Conservation (phyloP, 2,797 vertebrate genomes). For the Remorina albescens region DNA sequence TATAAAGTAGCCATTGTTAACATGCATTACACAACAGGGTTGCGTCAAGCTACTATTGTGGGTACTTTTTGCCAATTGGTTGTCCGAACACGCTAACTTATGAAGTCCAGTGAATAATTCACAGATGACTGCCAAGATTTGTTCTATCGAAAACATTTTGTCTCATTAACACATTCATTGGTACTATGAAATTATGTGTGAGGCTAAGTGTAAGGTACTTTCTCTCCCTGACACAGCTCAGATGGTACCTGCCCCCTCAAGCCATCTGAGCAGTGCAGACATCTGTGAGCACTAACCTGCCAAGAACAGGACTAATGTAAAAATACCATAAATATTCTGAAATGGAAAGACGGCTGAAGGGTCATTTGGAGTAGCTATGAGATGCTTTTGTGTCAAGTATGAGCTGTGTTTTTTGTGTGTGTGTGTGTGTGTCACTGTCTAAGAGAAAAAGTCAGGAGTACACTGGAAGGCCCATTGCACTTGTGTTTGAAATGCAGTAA, state of each 20-base stretch:
- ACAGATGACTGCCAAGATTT: slow-evolving; percentile 76
- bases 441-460: slow-evolving; percentile 62
- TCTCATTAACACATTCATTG: slow-evolving; percentile 82
- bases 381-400: slow-evolving; percentile 66
- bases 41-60: slow-evolving; percentile 55
- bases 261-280: slow-evolving; percentile 85
- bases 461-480: slow-evolving; percentile 43
- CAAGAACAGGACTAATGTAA: slow-evolving; percentile 81
- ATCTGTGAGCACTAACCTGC: slow-evolving; percentile 83
- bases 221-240: slow-evolving; percentile 81
- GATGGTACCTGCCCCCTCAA: slow-evolving; percentile 87
- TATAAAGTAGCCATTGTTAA: slow-evolving; percentile 35
- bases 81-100: slow-evolving; percentile 66
- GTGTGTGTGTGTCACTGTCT: slow-evolving; percentile 58
- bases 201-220: slow-evolving; percentile 80
- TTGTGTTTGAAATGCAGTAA: slow-evolving; percentile 59
- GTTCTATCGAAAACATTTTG: slow-evolving; percentile 79
- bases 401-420: slow-evolving; percentile 68
- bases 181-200: slow-evolving; percentile 82
- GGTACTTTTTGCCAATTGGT: slow-evolving; percentile 49
- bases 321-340: slow-evolving; percentile 78
- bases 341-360: slow-evolving; percentile 71
- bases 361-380: slow-evolving; percentile 67
- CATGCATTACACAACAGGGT: slow-evolving; percentile 50
- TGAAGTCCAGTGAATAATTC: slow-evolving; percentile 77